Percentiles rank a stretch among this genome's conserved stretches.
Evolutionary conservation across 2,113 vertebrate genomes (phyloP).

Genomic region (Beaufortia kweichowensis): DNA sequence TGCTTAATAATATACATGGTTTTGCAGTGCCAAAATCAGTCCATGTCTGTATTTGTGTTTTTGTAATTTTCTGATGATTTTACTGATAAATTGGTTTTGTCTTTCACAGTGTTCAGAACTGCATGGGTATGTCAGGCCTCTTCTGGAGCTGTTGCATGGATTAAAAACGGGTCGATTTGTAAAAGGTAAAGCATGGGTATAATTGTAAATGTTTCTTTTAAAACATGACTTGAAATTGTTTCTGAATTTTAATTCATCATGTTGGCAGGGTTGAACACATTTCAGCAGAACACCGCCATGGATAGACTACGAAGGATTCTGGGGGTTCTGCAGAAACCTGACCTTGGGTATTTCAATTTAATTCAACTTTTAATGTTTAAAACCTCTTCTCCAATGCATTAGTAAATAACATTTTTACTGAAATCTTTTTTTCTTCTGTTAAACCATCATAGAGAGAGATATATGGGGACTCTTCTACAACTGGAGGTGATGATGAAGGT

Average conservation of each 20-base stretch:
- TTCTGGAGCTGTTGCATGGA: slow-evolving; percentile 80
- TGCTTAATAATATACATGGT: too few relatives aligned
- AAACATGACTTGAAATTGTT: not conserved
- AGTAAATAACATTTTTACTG: not conserved
- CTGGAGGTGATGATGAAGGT: slow-evolving; percentile 85
- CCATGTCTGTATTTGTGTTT: not conserved
- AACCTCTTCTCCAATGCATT: not conserved
- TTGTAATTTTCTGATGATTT: not conserved
- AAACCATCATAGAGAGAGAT: slow-evolving; percentile 76
- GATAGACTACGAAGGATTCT: slow-evolving; percentile 87
- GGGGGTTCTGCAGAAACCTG: slow-evolving; percentile 84
- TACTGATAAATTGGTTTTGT: not conserved
- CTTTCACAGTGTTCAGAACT: slow-evolving; percentile 81
- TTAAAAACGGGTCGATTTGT: slow-evolving; percentile 83
- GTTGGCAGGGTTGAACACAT: slow-evolving; percentile 80
- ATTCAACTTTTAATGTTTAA: not conserved
- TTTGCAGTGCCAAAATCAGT: not conserved
- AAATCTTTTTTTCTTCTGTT: not conserved
- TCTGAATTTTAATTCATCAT: not conserved
- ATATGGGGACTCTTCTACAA: slow-evolving; percentile 84
- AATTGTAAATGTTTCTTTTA: not conserved
- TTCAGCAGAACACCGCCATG: slow-evolving; percentile 89
- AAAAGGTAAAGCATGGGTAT: slow-evolving; percentile 72
- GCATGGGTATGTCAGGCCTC: slow-evolving; percentile 78
- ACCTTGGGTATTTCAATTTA: slow-evolving; percentile 80